phyloP scores from a whole-genome alignment of 1,140 invertebrate species.

The Plectrocnemia conspersa region DNA sequence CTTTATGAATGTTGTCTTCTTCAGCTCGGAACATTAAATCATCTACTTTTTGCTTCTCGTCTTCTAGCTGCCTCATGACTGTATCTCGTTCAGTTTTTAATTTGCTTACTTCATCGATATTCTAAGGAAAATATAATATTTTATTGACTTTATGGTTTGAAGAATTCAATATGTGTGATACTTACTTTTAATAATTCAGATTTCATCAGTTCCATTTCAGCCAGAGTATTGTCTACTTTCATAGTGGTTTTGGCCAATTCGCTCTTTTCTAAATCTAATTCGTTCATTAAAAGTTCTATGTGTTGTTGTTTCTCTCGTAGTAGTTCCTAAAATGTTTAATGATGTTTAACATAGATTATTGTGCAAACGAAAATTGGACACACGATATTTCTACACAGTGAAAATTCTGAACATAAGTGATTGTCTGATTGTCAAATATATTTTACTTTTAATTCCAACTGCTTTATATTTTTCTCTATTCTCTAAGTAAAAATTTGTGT shows the following conservation, averaged over 20 bases:
- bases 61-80: constrained; percentile 68
- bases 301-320: constrained; percentile 90
- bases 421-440: too few species aligned
- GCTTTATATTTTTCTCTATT: too few species aligned
- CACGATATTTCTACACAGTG: too few species aligned
- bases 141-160: not conserved
- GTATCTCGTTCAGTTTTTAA: constrained; percentile 63
- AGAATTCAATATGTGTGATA: not conserved
- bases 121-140: constrained; percentile 36
- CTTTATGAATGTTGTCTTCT: constrained; percentile 67
- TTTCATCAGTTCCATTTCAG: constrained; percentile 39
- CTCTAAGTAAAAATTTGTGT: too few species aligned
- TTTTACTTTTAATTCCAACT: too few species aligned
- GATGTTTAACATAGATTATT: too few species aligned
- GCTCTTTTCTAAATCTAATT: constrained; percentile 82
- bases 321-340: constrained; percentile 74
- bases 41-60: constrained; percentile 83
- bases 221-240: constrained; percentile 46
- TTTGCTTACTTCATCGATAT: constrained; percentile 50
- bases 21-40: constrained; percentile 89
- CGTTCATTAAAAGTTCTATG: constrained; percentile 83
- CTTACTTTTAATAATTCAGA: constrained; percentile 45
- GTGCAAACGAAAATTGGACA: too few species aligned
- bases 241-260: constrained; percentile 62
- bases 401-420: too few species aligned